These are phyloP conservation scores for Tapirus indicus DNA, from an alignment of 2,797 vertebrate species.

Conservation along the genomic window DNA sequence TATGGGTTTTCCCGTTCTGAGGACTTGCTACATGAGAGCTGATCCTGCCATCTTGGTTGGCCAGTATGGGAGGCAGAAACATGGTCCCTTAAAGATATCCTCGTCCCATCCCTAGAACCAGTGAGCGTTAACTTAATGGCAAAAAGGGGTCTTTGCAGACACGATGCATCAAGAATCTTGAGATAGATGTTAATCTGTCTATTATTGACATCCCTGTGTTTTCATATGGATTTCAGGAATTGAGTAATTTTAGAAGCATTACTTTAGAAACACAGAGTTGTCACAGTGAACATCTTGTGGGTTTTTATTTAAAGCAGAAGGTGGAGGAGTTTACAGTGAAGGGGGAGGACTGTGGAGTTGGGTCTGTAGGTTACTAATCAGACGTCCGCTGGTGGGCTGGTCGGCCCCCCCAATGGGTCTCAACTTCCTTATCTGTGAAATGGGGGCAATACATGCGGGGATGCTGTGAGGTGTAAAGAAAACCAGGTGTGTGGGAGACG, in stretches of 20 bases:
- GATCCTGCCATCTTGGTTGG: not conserved
- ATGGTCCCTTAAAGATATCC: rapidly evolving
- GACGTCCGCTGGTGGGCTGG: not conserved
- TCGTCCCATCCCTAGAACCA: rapidly evolving
- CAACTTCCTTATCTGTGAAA: not conserved
- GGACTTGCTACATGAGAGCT: rapidly evolving
- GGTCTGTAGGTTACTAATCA: too few relatives aligned
- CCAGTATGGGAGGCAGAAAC: not conserved
- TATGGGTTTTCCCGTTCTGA: not conserved
- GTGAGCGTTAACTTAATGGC: rapidly evolving
- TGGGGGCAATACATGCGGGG: too few relatives aligned
- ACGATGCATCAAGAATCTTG: not conserved
- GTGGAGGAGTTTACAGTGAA: not conserved
- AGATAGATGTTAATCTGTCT: too few relatives aligned
- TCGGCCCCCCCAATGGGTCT: not conserved
- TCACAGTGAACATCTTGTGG: slow-evolving; percentile 84
- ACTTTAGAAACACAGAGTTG: slow-evolving; percentile 87
- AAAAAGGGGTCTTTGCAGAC: not conserved
- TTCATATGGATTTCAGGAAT: slow-evolving; percentile 90
- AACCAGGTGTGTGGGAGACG: too few relatives aligned
- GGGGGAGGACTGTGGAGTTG: not conserved
- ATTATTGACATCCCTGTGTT: slow-evolving; percentile 92
- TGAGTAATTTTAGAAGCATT: slow-evolving; percentile 88
- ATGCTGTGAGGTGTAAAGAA: not conserved
- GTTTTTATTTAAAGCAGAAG: not conserved